phyloP scores from a whole-genome alignment of 2,888 invertebrate genomes.

The Meandrusa payeni region DNA sequence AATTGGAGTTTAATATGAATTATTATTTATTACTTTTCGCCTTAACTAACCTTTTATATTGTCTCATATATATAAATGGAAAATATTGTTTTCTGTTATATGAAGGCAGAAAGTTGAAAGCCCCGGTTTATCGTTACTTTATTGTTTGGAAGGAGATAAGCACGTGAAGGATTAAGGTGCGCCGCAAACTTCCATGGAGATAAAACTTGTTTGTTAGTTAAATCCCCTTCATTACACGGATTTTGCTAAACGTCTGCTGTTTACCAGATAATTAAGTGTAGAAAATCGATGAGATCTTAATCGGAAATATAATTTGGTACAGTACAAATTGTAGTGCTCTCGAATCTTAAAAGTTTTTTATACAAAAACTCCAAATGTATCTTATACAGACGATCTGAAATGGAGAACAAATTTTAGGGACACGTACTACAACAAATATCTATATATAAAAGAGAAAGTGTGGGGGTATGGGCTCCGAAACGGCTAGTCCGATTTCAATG shows the following conservation, averaged over 20 bases:
- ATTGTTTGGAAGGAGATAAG: conserved; percentile 62
- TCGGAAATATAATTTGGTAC: no score
- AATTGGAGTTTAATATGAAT: no score
- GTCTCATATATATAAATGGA: background rate
- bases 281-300: background rate
- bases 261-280: conserved; percentile 18
- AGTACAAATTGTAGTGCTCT: no score
- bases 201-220: conserved; percentile 75
- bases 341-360: no score
- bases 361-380: no score
- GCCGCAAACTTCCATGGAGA: conserved; percentile 61
- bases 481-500: no score
- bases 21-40: no score
- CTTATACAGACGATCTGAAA: no score
- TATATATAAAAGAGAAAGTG: background rate
- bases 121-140: conserved; percentile 45
- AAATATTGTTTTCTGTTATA: conserved; percentile 8
- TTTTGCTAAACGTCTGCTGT: conserved; percentile 27
- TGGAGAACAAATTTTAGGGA: no score
- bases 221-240: conserved; percentile 40
- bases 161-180: conserved; percentile 75
- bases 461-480: no score
- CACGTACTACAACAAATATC: no score
- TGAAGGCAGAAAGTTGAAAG: conserved; percentile 20
- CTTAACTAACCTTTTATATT: no score